A percentile compares a stretch with the other conserved stretches of the same genome.
These are phyloP conservation scores for Cynocephalus volans DNA, from an alignment of 2,113 vertebrate species.

Conservation along the genomic window DNA sequence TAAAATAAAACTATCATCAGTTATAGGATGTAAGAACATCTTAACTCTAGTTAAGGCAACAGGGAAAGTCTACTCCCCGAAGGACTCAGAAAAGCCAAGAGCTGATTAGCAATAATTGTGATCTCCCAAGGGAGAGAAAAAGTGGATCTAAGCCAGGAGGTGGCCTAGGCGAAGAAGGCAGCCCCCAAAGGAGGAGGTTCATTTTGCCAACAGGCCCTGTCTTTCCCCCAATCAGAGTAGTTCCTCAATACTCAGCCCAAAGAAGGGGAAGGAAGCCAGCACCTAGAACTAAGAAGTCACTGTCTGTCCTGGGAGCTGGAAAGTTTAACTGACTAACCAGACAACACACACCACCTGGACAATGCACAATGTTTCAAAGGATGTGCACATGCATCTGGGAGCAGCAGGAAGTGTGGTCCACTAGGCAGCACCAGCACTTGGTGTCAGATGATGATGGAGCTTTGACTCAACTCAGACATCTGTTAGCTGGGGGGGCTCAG, in stretches of 20 bases:
- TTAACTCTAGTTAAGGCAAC: not conserved
- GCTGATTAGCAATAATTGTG: not conserved
- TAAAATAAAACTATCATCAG: conserved; percentile 40
- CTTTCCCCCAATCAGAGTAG: not conserved
- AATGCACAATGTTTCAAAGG: not conserved
- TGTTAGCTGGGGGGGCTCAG: not conserved
- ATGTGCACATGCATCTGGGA: no score
- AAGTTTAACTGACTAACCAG: not conserved
- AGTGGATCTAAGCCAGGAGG: not conserved
- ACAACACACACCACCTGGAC: not conserved
- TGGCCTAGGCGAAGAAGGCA: not conserved
- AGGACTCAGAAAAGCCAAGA: not conserved
- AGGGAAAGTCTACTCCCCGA: not conserved
- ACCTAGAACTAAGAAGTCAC: not conserved
- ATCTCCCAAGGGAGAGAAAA: not conserved
- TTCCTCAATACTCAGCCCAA: not conserved
- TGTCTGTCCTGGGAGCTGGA: no score
- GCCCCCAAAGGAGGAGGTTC: not conserved
- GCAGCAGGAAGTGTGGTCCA: not conserved
- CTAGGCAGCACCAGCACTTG: not conserved
- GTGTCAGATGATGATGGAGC: fast-evolving
- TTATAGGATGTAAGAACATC: not conserved
- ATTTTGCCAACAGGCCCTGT: not conserved
- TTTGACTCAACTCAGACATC: not conserved
- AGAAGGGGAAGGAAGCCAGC: not conserved